Evolutionary conservation across 2,113 vertebrate genomes (phyloP).

Genomic region (Erythrocercus mccallii): DNA sequence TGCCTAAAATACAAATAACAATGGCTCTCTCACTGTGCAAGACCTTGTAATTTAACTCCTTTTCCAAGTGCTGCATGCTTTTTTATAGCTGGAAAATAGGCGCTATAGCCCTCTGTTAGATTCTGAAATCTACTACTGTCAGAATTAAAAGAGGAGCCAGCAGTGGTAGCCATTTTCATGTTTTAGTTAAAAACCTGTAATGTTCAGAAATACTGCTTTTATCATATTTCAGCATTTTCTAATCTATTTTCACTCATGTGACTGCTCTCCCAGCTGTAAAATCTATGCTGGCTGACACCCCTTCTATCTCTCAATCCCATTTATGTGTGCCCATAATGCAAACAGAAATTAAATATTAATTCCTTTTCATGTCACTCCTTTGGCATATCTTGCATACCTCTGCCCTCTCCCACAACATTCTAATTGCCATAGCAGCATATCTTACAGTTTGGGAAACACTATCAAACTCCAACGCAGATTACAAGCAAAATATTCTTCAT

Average conservation of each 20-base stretch:
- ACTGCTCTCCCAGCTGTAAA: background rate
- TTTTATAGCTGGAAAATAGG: background rate
- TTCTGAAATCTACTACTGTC: background rate
- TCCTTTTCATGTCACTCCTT: background rate
- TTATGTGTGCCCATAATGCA: background rate
- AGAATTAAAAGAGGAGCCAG: background rate
- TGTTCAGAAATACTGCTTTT: background rate
- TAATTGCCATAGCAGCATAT: background rate
- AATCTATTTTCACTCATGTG: background rate
- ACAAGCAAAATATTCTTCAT: background rate
- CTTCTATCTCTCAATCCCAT: background rate
- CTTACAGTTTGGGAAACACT: background rate
- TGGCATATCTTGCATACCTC: background rate
- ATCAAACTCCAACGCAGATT: background rate
- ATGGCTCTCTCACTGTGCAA: background rate
- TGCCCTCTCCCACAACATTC: slow-evolving; percentile 1
- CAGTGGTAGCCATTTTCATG: background rate
- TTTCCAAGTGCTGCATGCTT: background rate
- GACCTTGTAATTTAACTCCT: background rate
- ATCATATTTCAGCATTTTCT: background rate
- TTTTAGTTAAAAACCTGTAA: background rate
- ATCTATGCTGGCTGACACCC: background rate
- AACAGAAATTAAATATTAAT: background rate
- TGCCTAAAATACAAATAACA: background rate
- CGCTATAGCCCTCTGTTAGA: background rate